Percentiles rank a stretch among this genome's conserved stretches.
Conservation (phyloP, 2,113 vertebrate genomes). For the human (Homo sapiens) region DNA sequence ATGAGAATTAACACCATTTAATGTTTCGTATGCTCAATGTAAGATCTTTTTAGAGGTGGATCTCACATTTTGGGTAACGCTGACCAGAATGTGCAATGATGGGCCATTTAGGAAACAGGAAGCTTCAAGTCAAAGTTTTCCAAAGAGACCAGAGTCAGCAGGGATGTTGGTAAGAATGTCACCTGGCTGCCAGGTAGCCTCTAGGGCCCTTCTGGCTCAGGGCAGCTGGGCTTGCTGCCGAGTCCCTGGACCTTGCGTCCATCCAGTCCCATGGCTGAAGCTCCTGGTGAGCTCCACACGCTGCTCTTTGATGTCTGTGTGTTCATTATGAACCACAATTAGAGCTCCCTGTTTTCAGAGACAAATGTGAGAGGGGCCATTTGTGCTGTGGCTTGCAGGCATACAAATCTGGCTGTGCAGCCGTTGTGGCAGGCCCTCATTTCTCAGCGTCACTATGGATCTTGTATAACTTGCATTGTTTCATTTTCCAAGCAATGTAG, state of each 20-base stretch:
- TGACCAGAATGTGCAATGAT: no score
- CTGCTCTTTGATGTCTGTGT: constrained; percentile 57
- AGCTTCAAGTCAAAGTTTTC: background rate
- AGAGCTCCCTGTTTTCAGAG: constrained; percentile 74
- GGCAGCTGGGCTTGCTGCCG: accelerated
- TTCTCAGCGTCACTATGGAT: constrained; percentile 78
- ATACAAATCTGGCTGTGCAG: constrained; percentile 71
- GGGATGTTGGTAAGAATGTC: background rate
- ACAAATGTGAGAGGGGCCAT: constrained; percentile 67
- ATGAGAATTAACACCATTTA: no score
- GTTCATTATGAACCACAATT: constrained; percentile 73
- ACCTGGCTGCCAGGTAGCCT: background rate
- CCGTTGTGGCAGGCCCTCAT: constrained; percentile 72
- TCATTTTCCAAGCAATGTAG: constrained; percentile 75
- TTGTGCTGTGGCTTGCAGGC: constrained; percentile 77
- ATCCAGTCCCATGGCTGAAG: constrained; percentile 22
- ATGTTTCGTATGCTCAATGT: background rate
- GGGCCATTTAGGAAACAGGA: background rate
- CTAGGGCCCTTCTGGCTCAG: no score
- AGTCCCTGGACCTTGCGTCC: background rate
- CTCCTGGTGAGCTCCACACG: constrained; percentile 19
- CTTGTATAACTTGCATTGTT: constrained; percentile 77
- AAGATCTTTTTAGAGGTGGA: background rate
- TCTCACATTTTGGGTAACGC: background rate
- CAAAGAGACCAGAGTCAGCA: background rate